Evolutionary conservation across 1,140 invertebrate species (phyloP).

Genomic region (Pseudomyrmex pallidus): DNA sequence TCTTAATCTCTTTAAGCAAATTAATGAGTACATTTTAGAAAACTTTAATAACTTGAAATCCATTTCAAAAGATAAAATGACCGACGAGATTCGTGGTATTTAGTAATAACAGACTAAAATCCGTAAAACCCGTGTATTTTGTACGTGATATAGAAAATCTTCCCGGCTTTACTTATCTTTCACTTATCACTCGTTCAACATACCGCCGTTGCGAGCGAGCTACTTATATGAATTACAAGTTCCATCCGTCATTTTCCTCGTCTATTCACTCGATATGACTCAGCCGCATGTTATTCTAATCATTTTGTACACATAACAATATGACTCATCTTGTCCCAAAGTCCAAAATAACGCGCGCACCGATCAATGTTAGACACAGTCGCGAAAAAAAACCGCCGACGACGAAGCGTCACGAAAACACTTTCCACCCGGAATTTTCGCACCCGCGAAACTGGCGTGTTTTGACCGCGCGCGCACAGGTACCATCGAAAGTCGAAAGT

Average conservation of each 20-base stretch:
- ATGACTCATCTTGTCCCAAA: constrained; percentile 5
- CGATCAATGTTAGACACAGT: background rate
- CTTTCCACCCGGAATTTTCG: background rate
- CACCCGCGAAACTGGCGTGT: background rate
- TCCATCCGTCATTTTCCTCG: background rate
- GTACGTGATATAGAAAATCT: background rate
- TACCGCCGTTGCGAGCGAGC: background rate
- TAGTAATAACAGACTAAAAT: too few species aligned
- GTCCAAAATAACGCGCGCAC: background rate
- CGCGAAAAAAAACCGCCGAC: background rate
- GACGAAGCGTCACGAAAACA: background rate
- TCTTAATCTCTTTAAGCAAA: too few species aligned
- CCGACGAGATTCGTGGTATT: too few species aligned
- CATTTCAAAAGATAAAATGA: too few species aligned
- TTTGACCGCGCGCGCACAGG: constrained; percentile 11
- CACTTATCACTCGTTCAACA: background rate
- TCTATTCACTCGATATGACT: background rate
- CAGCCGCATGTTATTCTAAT: background rate
- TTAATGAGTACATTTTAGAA: too few species aligned
- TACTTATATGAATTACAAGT: constrained; percentile 9
- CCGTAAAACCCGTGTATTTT: background rate
- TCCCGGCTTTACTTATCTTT: background rate
- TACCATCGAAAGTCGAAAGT: constrained; percentile 69
- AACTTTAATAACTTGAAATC: background rate
- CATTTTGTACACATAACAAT: constrained; percentile 6